A percentile compares a stretch with the other conserved stretches of the same genome.
phyloP scores from a whole-genome alignment of 2,797 vertebrate genomes.

The Mormyrus proboscirostris region DNA sequence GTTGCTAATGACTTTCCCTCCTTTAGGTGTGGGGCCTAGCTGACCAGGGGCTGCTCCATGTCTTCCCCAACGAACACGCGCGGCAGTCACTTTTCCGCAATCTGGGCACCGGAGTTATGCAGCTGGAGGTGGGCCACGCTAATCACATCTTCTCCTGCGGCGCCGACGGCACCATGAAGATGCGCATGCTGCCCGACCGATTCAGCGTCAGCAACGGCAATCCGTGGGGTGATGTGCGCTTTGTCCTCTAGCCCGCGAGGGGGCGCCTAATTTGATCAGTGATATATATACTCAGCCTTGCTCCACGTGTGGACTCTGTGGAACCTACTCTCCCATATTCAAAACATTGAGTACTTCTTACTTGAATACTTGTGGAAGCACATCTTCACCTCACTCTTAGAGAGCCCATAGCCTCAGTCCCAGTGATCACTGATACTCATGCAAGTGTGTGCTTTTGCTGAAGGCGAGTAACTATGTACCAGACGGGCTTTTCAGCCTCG shows the following conservation, averaged over 20 bases:
- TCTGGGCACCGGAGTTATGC: constrained; percentile 96
- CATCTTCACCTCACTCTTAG: neutral
- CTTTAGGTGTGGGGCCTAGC: constrained; percentile 79
- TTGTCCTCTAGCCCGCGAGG: constrained; percentile 66
- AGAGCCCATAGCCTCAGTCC: neutral
- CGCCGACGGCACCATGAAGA: constrained; percentile 96
- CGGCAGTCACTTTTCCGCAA: constrained; percentile 97
- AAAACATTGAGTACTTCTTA: neutral
- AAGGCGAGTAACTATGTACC: neutral
- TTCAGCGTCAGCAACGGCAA: constrained; percentile 65
- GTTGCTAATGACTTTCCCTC: neutral
- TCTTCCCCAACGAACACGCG: constrained; percentile 84
- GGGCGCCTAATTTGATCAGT: neutral
- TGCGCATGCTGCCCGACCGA: constrained; percentile 83
- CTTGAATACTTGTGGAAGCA: neutral
- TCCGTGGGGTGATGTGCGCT: constrained; percentile 78
- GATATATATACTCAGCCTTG: neutral
- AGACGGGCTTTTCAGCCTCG: neutral
- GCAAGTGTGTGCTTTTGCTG: neutral
- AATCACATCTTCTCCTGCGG: constrained; percentile 96
- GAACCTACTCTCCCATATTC: neutral
- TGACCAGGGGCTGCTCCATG: constrained; percentile 74
- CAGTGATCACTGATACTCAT: neutral
- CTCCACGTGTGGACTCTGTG: neutral
- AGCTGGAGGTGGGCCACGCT: constrained; percentile 84